Evolutionary conservation across 2,113 vertebrate genomes (phyloP), one percentile per base, ranked within the genome.

Genomic region (Alethe diademata): DNA sequence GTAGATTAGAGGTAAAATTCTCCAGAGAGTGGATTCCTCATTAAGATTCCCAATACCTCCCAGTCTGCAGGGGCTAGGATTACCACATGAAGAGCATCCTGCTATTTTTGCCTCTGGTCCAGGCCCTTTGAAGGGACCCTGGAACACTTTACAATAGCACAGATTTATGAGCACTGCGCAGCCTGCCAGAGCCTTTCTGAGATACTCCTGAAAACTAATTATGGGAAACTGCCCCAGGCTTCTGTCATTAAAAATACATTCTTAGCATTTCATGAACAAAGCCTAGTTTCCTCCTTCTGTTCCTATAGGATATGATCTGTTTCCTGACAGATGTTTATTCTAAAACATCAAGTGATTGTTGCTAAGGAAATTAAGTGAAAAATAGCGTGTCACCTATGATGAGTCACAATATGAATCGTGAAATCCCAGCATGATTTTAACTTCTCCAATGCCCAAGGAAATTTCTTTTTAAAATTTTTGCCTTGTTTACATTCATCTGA

Each of bases 261-360:
- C 90, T 90, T 94, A 88, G 95, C 67, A 92, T 94, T 92, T 95
- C 75, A 94, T 31, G 72, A 94, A 95, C 90, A 96, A 96, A 96
- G 92, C 69, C 83, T 71, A n/a, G 94, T 65, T 95, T 94, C 93
- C 88, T 94, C 36, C 82, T 95, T 72, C 85, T 93, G 79, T 95
- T 97, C 60, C 93, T 95, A 69, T 96, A 96, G 93, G 95, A 93
- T 93, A 89, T 96, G 82, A 92, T 93, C 71, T 78, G 36, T 86
- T 96, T 97, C 93, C 95, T 95, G 90, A 78, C 95, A 95, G 83
- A 93, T 95, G 84, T 89, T 96, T 96, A 89, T 87, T 82, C 61
- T 84, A 72, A 92, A 96, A 64, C 61, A 83, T 67, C 70, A 91
- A 93, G 60, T 35, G 43, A 42, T 91, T 69, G 40, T 93, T 95